Conservation (phyloP, 2,888 invertebrate genomes). For the Arge pagana region DNA sequence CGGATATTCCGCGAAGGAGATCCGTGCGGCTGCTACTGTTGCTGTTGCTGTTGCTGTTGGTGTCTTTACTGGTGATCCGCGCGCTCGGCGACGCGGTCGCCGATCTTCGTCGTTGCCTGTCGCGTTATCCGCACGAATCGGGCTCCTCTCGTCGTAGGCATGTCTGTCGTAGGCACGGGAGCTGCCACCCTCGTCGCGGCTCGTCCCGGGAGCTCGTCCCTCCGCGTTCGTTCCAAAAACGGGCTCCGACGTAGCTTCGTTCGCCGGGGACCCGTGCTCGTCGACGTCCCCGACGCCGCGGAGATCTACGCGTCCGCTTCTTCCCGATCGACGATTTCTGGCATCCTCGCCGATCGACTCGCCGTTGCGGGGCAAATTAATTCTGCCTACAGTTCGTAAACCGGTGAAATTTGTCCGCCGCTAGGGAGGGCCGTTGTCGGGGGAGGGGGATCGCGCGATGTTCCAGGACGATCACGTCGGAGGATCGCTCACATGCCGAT, state of each 20-base stretch:
- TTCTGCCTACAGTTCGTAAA: neutral
- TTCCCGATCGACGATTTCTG: conserved; percentile 4
- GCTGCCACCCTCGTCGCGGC: conserved; percentile 10
- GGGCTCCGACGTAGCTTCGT: neutral
- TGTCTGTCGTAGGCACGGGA: too few relatives aligned
- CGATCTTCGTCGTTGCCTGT: neutral
- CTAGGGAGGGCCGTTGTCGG: too few relatives aligned
- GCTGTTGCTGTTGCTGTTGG: neutral
- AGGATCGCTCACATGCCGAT: too few relatives aligned
- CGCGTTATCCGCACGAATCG: neutral
- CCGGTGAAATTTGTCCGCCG: conserved; percentile 14
- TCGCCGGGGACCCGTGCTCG: neutral
- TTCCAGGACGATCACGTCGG: too few relatives aligned
- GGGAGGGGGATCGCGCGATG: too few relatives aligned
- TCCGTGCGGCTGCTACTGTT: too few relatives aligned
- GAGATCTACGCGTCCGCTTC: conserved; percentile 4
- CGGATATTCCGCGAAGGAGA: too few relatives aligned
- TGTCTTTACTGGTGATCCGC: neutral
- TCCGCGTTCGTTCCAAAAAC: neutral
- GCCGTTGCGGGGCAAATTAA: conserved; percentile 21
- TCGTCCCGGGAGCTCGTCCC: too few relatives aligned
- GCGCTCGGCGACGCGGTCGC: neutral
- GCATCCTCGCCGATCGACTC: neutral
- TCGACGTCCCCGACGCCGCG: conserved; percentile 12
- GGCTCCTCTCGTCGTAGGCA: neutral